A percentile compares a stretch with the other conserved stretches of the same genome.
Conservation (phyloP, 2,888 invertebrate genomes). For the Lasioglossum lativentre region DNA sequence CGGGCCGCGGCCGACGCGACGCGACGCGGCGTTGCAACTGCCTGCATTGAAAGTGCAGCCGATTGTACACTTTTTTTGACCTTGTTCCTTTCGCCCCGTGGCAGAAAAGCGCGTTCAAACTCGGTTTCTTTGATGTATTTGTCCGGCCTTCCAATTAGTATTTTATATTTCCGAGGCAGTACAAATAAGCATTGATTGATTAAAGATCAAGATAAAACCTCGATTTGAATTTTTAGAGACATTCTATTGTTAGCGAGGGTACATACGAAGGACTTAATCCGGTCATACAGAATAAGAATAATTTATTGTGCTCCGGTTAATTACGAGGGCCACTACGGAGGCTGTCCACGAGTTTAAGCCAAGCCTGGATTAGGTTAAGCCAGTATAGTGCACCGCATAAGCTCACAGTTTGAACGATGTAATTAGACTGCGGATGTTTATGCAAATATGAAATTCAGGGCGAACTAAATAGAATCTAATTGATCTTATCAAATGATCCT, state of each 20-base stretch:
- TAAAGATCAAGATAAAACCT: not conserved
- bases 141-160: not conserved
- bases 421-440: constrained; percentile 2
- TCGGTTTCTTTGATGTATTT: not conserved
- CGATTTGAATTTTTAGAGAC: not conserved
- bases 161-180: not conserved
- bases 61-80: not conserved
- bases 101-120: not conserved
- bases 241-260: not conserved
- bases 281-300: not conserved
- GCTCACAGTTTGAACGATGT: not conserved
- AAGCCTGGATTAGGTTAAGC: not conserved
- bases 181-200: not conserved
- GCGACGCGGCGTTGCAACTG: not conserved
- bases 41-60: not conserved
- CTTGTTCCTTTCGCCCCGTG: not conserved
- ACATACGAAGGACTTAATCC: not conserved
- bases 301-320: not conserved
- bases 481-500: not conserved
- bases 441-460: not conserved
- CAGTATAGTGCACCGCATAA: not conserved
- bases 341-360: not conserved
- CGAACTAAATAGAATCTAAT: not conserved
- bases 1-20: too few relatives aligned
- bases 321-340: not conserved